Evolutionary conservation across 1,140 invertebrate species (phyloP).

Genomic region (Sycophila sp.): DNA sequence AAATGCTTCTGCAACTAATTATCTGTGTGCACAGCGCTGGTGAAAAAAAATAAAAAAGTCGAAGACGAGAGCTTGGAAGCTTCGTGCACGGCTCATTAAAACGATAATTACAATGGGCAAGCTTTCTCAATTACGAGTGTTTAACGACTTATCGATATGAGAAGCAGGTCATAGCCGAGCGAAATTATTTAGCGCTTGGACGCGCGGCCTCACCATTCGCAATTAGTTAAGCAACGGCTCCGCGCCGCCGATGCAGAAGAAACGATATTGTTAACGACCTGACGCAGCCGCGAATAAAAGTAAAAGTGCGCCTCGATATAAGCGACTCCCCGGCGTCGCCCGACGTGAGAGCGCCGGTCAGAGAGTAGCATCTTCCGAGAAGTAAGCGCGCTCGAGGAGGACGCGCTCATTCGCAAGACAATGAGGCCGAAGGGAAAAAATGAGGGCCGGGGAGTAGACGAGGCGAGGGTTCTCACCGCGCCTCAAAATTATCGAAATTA

Average conservation of each 20-base stretch:
- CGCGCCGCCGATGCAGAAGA: too few relatives aligned
- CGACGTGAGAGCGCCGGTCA: not conserved
- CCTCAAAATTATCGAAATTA: conserved; percentile 39
- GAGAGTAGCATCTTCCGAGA: conserved; percentile 10
- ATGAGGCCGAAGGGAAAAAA: conserved; percentile 11
- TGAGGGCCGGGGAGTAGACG: not conserved
- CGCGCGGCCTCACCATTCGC: not conserved
- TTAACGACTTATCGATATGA: not conserved
- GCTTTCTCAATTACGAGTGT: not conserved
- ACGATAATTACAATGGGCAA: not conserved
- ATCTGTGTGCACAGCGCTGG: too few relatives aligned
- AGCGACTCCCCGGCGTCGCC: not conserved
- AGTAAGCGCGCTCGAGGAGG: not conserved
- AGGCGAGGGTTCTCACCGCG: not conserved
- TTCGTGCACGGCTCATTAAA: too few relatives aligned
- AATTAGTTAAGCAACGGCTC: not conserved
- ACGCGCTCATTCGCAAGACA: conserved; percentile 4
- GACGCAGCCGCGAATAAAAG: conserved; percentile 9
- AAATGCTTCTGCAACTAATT: too few relatives aligned
- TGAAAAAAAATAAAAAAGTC: not conserved
- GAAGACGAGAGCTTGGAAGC: too few relatives aligned
- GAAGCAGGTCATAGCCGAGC: not conserved
- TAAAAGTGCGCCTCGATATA: conserved; percentile 15
- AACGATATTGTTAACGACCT: conserved; percentile 12
- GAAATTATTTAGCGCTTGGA: not conserved